Conservation (phyloP, 1,140 invertebrate species). For the Leguminivora glycinivorella region DNA sequence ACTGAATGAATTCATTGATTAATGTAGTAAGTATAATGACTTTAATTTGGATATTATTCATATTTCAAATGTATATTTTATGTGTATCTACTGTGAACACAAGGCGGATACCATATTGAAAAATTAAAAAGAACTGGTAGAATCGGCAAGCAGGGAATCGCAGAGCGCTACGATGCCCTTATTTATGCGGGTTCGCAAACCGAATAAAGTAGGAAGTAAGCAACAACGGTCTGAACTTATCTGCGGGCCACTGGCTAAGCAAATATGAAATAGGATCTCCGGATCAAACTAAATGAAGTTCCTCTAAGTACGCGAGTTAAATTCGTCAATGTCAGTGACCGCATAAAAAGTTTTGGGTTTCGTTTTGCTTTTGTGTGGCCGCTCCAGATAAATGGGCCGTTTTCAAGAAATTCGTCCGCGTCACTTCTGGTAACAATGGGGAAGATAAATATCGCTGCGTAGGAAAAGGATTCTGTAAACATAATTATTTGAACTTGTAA, state of each 20-base stretch:
- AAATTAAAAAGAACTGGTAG: background rate
- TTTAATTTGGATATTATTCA: too few species aligned
- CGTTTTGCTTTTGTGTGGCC: slow-evolving; percentile 72
- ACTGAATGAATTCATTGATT: too few species aligned
- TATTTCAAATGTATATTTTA: too few species aligned
- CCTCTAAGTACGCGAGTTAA: slow-evolving; percentile 37
- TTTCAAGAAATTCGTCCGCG: slow-evolving; percentile 76
- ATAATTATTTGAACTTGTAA: slow-evolving; percentile 76
- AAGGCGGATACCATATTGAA: too few species aligned
- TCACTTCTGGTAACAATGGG: slow-evolving; percentile 74
- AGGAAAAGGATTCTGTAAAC: slow-evolving; percentile 77
- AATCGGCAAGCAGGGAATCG: slow-evolving; percentile 27
- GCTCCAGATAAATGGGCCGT: slow-evolving; percentile 74
- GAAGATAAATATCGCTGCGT: slow-evolving; percentile 76
- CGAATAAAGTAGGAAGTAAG: slow-evolving; percentile 61
- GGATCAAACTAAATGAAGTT: slow-evolving; percentile 44
- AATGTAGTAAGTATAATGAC: too few species aligned
- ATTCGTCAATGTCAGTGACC: slow-evolving; percentile 69
- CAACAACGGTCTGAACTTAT: slow-evolving; percentile 58
- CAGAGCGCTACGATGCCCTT: slow-evolving; percentile 48
- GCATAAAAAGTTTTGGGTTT: slow-evolving; percentile 78
- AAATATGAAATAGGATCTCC: slow-evolving; percentile 60
- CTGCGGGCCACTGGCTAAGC: slow-evolving; percentile 60
- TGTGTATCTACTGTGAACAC: too few species aligned
- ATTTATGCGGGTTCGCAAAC: slow-evolving; percentile 70